Conservation (phyloP, 2,113 vertebrate genomes). For the Cacatua alba region DNA sequence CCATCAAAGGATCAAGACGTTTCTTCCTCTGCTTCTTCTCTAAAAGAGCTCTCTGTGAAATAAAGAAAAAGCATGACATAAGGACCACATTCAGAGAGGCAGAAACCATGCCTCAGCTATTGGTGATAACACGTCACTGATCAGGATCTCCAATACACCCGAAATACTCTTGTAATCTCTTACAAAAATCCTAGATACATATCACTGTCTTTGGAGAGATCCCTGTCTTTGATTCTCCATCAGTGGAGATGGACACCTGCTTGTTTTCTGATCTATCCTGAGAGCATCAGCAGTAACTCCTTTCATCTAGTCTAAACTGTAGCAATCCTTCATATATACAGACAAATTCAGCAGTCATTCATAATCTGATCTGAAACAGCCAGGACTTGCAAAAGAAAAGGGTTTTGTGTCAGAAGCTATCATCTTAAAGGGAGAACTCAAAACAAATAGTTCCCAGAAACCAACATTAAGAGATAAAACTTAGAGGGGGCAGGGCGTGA, state of each 20-base stretch:
- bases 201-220: neutral
- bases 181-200: neutral
- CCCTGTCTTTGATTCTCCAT: neutral
- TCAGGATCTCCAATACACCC: neutral
- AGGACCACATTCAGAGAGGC: neutral
- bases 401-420: neutral
- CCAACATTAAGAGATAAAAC: neutral
- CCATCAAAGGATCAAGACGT: conserved; percentile 90
- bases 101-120: neutral
- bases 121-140: neutral
- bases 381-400: neutral
- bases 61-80: neutral
- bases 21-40: conserved; percentile 94
- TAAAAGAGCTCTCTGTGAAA: conserved; percentile 84
- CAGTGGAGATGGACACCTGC: neutral
- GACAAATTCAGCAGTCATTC: neutral
- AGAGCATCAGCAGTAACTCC: neutral
- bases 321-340: neutral
- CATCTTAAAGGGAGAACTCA: neutral
- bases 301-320: neutral
- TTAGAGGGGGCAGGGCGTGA: neutral
- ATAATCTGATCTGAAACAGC: neutral
- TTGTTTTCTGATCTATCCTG: neutral
- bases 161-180: neutral
- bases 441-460: neutral